phyloP scores from a whole-genome alignment of 2,797 vertebrate genomes.

The Alcedo quadribrachys region DNA sequence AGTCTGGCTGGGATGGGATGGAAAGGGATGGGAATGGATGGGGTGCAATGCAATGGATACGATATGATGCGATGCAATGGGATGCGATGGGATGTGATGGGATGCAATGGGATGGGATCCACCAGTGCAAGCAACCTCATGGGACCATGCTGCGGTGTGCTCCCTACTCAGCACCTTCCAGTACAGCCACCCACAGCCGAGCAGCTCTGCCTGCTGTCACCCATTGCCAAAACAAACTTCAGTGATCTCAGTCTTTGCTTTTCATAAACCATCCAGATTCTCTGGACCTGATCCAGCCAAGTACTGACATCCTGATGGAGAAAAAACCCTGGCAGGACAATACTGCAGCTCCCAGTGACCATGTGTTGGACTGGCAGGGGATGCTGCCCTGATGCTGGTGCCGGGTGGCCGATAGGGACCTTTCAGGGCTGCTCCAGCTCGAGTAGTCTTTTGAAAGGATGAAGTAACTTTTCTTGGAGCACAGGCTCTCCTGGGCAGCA shows the following conservation, averaged over 20 bases:
- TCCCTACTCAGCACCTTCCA: neutral
- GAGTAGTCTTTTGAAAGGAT: neutral
- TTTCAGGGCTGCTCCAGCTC: neutral
- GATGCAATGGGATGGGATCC: neutral
- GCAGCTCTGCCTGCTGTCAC: neutral
- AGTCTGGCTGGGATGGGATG: fast-evolving
- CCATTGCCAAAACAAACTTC: fast-evolving
- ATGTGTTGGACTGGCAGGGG: neutral
- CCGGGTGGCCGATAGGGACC: neutral
- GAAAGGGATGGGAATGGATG: fast-evolving
- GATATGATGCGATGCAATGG: fast-evolving
- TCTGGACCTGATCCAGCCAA: neutral
- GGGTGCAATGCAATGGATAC: neutral
- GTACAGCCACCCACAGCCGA: neutral
- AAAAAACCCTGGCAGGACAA: neutral
- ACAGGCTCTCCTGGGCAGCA: neutral
- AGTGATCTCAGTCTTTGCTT: neutral
- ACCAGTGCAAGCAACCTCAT: neutral
- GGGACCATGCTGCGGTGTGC: fast-evolving
- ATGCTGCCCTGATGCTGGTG: neutral
- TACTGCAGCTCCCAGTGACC: fast-evolving
- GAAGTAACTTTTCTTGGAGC: conserved; percentile 11
- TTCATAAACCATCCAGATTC: neutral
- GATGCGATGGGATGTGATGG: too few species aligned
- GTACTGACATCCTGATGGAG: fast-evolving